phyloP scores from a whole-genome alignment of 2,888 invertebrate species.

The Ctena decussata region DNA sequence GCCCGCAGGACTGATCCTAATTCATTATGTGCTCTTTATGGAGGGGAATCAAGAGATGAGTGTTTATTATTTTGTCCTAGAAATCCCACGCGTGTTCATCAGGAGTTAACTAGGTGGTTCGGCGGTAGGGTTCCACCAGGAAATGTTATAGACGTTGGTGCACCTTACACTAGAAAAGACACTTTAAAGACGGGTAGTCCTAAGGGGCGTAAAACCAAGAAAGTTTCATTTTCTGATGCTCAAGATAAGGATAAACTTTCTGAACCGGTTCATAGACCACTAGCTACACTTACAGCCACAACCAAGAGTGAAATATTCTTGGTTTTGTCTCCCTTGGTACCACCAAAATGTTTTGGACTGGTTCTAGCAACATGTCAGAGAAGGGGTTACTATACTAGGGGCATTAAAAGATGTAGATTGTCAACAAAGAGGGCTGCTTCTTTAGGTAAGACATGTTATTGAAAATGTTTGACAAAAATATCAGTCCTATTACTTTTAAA shows the following conservation, averaged over 20 bases:
- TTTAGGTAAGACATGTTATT: conserved; percentile 81
- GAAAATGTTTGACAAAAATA: no score
- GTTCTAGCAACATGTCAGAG: conserved; percentile 80
- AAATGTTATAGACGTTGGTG: conserved; percentile 81
- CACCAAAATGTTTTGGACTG: conserved; percentile 79
- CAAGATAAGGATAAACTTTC: conserved; percentile 46
- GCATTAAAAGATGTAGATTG: conserved; percentile 76
- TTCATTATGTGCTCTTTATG: conserved; percentile 83
- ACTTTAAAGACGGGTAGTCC: conserved; percentile 72
- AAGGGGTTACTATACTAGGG: conserved; percentile 82
- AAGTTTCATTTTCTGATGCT: conserved; percentile 63
- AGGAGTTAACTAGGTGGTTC: conserved; percentile 84
- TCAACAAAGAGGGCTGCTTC: conserved; percentile 75
- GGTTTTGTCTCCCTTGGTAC: conserved; percentile 81
- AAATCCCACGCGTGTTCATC: conserved; percentile 75
- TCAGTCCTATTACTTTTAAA: no score
- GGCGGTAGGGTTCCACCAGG: conserved; percentile 82
- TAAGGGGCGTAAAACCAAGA: conserved; percentile 73
- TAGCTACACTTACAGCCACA: conserved; percentile 80
- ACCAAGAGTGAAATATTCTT: conserved; percentile 80
- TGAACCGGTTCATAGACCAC: conserved; percentile 64
- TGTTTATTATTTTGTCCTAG: conserved; percentile 82
- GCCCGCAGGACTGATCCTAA: conserved; percentile 83
- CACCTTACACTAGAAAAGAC: conserved; percentile 75
- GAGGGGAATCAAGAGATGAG: conserved; percentile 80